Evolutionary conservation across 2,888 invertebrate genomes (phyloP).

Genomic region (Theretra japonica): DNA sequence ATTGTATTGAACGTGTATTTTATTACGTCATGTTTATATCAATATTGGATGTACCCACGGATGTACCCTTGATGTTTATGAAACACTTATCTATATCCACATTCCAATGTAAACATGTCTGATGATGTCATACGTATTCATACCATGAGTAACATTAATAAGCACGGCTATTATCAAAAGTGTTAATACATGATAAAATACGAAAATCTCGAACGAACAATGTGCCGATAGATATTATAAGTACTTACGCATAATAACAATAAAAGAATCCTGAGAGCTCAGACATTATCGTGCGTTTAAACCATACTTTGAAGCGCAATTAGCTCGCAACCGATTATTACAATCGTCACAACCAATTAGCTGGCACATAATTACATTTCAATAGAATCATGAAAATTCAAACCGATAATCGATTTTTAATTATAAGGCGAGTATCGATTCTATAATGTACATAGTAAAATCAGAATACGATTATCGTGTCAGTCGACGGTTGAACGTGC

Average conservation of each 20-base stretch:
- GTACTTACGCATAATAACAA: neutral
- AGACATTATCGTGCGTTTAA: neutral
- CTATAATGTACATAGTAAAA: constrained; percentile 38
- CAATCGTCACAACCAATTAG: constrained; percentile 20
- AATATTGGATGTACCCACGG: constrained; percentile 1
- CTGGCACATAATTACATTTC: neutral
- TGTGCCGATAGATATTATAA: neutral
- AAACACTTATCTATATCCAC: constrained; percentile 10
- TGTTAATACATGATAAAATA: neutral
- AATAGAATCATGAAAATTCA: constrained; percentile 28
- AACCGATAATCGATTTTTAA: constrained; percentile 30
- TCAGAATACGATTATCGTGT: constrained; percentile 65
- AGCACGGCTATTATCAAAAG: neutral
- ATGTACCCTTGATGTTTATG: neutral
- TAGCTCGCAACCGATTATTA: neutral
- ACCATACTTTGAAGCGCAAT: constrained; percentile 2
- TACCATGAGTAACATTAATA: constrained; percentile 10
- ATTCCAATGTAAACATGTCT: constrained; percentile 22
- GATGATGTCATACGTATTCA: constrained; percentile 20
- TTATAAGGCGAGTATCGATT: constrained; percentile 33
- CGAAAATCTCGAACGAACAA: neutral
- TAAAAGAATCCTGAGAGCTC: neutral
- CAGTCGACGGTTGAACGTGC: constrained; percentile 58
- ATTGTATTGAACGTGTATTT: neutral
- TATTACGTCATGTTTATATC: constrained; percentile 5